Evolutionary conservation across 2,888 invertebrate species (phyloP).

Genomic region (Harpalus rubripes): DNA sequence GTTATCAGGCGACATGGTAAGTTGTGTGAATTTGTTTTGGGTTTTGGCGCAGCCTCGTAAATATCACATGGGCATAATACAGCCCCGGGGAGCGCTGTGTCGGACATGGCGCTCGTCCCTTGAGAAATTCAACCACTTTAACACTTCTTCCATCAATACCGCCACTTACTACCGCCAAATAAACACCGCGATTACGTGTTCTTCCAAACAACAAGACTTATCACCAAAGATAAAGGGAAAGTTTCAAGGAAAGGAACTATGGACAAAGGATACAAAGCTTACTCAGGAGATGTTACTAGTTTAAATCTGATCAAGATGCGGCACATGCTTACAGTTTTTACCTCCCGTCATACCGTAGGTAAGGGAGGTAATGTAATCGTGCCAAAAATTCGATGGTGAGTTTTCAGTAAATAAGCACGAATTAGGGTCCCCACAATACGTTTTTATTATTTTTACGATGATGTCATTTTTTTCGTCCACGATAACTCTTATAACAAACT

Average conservation of each 20-base stretch:
- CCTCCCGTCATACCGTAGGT: no score
- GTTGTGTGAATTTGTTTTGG: constrained; percentile 39
- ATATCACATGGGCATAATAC: constrained; percentile 60
- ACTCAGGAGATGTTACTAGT: neutral
- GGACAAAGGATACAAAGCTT: neutral
- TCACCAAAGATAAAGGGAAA: constrained; percentile 4
- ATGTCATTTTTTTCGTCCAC: no score
- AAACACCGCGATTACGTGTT: neutral
- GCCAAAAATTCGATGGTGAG: no score
- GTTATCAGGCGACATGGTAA: constrained; percentile 37
- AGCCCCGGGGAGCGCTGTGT: constrained; percentile 51
- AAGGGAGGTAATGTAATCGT: no score
- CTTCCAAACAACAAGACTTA: neutral
- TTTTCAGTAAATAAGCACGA: no score
- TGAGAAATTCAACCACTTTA: constrained; percentile 55
- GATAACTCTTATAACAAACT: no score
- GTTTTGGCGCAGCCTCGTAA: constrained; percentile 43
- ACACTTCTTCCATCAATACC: constrained; percentile 56
- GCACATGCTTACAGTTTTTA: no score
- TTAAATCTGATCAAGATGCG: no score
- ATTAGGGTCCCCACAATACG: no score
- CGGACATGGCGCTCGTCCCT: constrained; percentile 9
- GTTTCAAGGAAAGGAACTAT: neutral
- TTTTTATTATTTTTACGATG: no score
- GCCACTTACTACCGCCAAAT: constrained; percentile 16